Evolutionary conservation across 2,888 invertebrate species (phyloP), one percentile per base, ranked within the genome.

Genomic region (Orthosia cruda): DNA sequence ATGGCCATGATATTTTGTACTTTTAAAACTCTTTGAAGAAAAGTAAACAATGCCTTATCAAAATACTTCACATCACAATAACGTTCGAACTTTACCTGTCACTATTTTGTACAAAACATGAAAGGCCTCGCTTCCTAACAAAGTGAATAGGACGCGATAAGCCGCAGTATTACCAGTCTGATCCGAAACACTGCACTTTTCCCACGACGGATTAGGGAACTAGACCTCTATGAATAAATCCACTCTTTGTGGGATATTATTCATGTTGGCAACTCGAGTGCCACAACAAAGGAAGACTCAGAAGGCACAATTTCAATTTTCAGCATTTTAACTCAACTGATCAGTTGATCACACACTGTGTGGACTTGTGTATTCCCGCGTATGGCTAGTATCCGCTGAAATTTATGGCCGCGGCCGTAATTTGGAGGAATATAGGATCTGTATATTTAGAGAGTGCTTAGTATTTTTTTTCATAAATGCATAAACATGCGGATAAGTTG

Each of bases 171-270:
- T 20, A 52, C 47, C 62, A 13, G 15, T 9, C 26, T 54, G 52
- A 61, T 32, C 80, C 59, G 16, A 12, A 45, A 58, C 82, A 65
- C 58, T 84, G 71, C 85, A 75, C 45, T 61, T 18, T 71, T 85
- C 85, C 82, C 85, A 81, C 81, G 81, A 23, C 47, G 69, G 81
- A 81, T 81, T 85, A 81, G 20, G 52, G 54, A 75, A 68, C 76
- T 85, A 65, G 50, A 71, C 57, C 65, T 65, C 58, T 78, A 72
- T 71, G 84, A 68, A 74, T 67, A 84, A 80, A 69, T 59, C 69
- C 64, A 62, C 76, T 81, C 82, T 81, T 81, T 81, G 70, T 66
- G 68, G 67, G 20, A 58, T 71, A 68, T 81, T 81, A 81, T 71
- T 81, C 85, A 81, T 40, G 50, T 49, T 54, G 26, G 64, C 52